These are phyloP conservation scores for Jordanella pulchra DNA, from an alignment of 2,797 vertebrate species.

Conservation along the genomic window DNA sequence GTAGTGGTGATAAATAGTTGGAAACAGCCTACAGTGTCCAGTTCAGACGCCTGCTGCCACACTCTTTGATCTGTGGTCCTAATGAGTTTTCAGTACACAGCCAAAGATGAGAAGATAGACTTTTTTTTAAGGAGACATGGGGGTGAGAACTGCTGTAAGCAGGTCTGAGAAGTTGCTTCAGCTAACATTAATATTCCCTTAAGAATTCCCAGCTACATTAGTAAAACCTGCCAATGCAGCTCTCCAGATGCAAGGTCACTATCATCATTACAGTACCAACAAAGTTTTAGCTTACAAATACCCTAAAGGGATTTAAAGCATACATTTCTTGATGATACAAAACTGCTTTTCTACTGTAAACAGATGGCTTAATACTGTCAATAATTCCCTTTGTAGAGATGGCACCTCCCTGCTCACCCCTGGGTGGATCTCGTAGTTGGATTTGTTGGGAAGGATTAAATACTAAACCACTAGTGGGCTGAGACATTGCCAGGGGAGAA, in stretches of 20 bases:
- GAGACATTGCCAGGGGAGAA: constrained; percentile 74
- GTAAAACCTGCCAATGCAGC: constrained; percentile 65
- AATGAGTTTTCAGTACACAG: constrained; percentile 77
- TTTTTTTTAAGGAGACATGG: constrained; percentile 67
- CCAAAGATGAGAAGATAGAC: constrained; percentile 70
- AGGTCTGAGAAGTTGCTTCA: constrained; percentile 66
- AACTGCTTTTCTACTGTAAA: constrained; percentile 61
- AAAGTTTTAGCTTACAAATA: constrained; percentile 47
- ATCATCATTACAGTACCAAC: constrained; percentile 52
- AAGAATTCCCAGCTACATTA: constrained; percentile 60
- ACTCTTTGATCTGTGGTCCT: constrained; percentile 76
- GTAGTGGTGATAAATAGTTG: constrained; percentile 69
- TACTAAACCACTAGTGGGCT: constrained; percentile 72
- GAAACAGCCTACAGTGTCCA: constrained; percentile 71
- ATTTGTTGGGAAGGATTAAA: constrained; percentile 75
- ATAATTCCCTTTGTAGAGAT: constrained; percentile 76
- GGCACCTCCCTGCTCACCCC: constrained; percentile 62
- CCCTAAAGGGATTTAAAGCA: constrained; percentile 43
- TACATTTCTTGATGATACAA: constrained; percentile 59
- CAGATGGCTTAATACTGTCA: constrained; percentile 74
- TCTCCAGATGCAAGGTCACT: constrained; percentile 65
- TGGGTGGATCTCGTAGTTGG: constrained; percentile 55
- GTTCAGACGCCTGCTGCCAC: constrained; percentile 63
- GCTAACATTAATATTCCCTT: constrained; percentile 74
- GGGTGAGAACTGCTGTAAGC: constrained; percentile 58